Evolutionary conservation across 2,113 vertebrate genomes (phyloP).

Genomic region (Phyllopteryx taeniolatus): DNA sequence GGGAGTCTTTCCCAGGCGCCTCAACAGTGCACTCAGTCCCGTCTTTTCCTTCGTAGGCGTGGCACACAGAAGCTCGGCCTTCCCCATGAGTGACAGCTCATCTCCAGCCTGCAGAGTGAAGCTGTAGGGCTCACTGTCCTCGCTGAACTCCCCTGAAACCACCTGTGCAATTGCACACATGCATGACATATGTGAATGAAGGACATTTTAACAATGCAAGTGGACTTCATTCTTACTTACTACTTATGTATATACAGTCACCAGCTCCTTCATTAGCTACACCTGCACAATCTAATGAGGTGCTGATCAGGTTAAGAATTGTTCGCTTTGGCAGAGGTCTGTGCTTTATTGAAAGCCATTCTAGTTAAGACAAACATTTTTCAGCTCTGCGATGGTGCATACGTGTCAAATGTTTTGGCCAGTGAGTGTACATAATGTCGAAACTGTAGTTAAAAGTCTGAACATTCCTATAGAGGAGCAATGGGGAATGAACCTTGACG

Average conservation of each 20-base stretch:
- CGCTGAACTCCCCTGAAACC: slow-evolving; percentile 96
- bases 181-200: background rate
- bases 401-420: background rate
- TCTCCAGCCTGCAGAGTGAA: slow-evolving; percentile 95
- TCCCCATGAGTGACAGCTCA: slow-evolving; percentile 97
- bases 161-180: slow-evolving; percentile 73
- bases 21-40: slow-evolving; percentile 85
- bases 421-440: background rate
- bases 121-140: slow-evolving; percentile 98
- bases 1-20: slow-evolving; percentile 85
- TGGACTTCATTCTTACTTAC: background rate
- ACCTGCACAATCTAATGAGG: too few relatives aligned
- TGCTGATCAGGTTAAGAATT: background rate
- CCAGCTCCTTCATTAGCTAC: too few relatives aligned
- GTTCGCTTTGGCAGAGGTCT: background rate
- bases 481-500: slow-evolving; percentile 81
- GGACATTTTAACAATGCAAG: background rate
- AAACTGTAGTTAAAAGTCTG: background rate
- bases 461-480: background rate
- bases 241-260: background rate
- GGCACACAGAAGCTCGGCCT: slow-evolving; percentile 95
- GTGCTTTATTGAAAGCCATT: background rate
- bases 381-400: background rate
- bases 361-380: background rate
- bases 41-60: slow-evolving; percentile 89